Conservation (phyloP, 2,797 vertebrate genomes). For the Sebastes kiyomatsui region DNA sequence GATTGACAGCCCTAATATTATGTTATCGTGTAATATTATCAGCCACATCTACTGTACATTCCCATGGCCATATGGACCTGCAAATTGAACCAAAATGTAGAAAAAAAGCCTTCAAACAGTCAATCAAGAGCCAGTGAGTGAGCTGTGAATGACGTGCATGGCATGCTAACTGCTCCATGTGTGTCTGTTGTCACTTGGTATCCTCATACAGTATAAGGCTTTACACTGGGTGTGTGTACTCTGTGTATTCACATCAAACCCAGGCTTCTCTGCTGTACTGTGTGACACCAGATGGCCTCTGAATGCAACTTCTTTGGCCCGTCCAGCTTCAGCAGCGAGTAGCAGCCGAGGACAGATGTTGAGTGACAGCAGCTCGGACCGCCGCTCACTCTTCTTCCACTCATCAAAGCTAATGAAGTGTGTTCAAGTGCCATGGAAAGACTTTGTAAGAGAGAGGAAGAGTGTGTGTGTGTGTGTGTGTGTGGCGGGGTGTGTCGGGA, state of each 20-base stretch:
- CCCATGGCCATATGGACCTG: neutral
- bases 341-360: slow-evolving; percentile 51
- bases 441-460: slow-evolving; percentile 16
- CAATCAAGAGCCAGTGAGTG: neutral
- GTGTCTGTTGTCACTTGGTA: neutral
- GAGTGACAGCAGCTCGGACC: slow-evolving; percentile 62
- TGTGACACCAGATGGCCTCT: slow-evolving; percentile 41
- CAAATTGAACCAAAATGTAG: neutral
- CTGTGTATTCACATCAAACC: neutral
- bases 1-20: neutral
- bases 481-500: neutral
- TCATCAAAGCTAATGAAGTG: slow-evolving; percentile 81
- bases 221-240: neutral
- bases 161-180: neutral
- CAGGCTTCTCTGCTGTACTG: neutral
- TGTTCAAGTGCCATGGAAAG: slow-evolving; percentile 74
- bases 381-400: slow-evolving; percentile 55
- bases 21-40: neutral
- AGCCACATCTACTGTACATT: neutral
- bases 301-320: slow-evolving; percentile 1
- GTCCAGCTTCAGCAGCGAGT: slow-evolving; percentile 15
- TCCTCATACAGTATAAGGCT: neutral
- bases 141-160: neutral
- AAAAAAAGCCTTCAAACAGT: neutral
- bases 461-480: neutral